Conservation (phyloP, 1,140 invertebrate species). For the Drosophila sproati region DNA sequence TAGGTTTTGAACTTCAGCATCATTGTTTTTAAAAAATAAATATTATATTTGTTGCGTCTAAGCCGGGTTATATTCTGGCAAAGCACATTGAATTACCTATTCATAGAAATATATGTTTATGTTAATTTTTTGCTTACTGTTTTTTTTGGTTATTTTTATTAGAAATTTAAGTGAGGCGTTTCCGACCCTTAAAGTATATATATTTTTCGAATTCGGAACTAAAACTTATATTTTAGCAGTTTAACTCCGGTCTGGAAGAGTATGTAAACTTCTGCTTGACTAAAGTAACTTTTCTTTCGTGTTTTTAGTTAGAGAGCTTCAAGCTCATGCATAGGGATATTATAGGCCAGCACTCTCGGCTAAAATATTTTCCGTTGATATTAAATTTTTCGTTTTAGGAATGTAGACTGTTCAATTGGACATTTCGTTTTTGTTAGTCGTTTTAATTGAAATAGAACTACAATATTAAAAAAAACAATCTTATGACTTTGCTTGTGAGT, state of each 20-base stretch:
- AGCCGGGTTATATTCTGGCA: too few species aligned
- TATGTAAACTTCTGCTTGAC: too few species aligned
- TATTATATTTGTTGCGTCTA: not conserved
- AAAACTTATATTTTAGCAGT: too few species aligned
- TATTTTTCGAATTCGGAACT: too few species aligned
- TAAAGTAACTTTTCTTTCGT: not conserved
- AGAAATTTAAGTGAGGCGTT: too few species aligned
- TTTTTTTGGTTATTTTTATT: too few species aligned
- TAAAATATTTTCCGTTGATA: not conserved
- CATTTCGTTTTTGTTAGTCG: constrained; percentile 56
- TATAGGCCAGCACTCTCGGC: not conserved
- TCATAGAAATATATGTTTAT: too few species aligned
- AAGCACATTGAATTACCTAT: too few species aligned
- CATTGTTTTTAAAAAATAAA: too few species aligned
- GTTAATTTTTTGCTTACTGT: too few species aligned
- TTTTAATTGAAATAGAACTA: constrained; percentile 63
- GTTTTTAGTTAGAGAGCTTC: not conserved
- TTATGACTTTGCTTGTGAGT: constrained; percentile 34
- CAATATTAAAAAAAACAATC: constrained; percentile 42
- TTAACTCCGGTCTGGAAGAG: too few species aligned
- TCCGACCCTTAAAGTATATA: too few species aligned
- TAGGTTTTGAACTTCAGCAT: not conserved
- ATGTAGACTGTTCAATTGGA: not conserved
- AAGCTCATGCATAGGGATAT: not conserved
- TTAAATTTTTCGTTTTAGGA: constrained; percentile 4